Evolutionary conservation across 1,140 invertebrate species (phyloP).

Genomic region (Lethocerus indicus): DNA sequence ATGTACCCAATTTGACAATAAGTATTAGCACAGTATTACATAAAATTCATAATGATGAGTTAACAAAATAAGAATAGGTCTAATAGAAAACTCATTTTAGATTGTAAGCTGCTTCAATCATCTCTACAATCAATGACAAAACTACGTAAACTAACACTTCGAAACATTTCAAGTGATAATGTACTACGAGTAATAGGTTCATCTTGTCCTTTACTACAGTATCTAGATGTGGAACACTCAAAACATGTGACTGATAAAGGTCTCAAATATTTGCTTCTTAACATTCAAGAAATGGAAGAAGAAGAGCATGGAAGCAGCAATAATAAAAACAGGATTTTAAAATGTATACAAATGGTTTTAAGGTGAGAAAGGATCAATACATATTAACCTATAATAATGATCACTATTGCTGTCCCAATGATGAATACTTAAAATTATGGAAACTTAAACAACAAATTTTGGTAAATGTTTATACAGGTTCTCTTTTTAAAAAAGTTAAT

Average conservation of each 20-base stretch:
- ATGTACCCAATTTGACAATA: no score
- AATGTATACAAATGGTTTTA: no score
- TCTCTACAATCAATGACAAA: conserved; percentile 25
- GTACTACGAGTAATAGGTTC: conserved; percentile 28
- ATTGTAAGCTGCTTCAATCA: conserved; percentile 26
- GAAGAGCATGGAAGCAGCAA: no score
- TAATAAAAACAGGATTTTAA: no score
- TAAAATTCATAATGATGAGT: not conserved
- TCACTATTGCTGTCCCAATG: no score
- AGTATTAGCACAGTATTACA: not conserved
- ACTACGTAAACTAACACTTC: conserved; percentile 24
- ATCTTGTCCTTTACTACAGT: conserved; percentile 25
- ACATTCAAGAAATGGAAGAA: no score
- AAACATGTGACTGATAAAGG: conserved; percentile 29
- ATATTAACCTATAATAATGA: no score
- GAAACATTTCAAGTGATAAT: conserved; percentile 28
- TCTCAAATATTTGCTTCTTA: conserved; percentile 27
- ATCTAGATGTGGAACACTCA: conserved; percentile 29
- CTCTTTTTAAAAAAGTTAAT: no score
- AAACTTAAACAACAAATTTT: no score
- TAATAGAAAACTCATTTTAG: conserved; percentile 13
- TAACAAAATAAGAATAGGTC: not conserved
- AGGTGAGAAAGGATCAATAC: no score
- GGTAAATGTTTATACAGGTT: no score
- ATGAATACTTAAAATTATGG: no score